Percentiles rank a stretch among this genome's conserved stretches.
phyloP scores from a whole-genome alignment of 1,140 invertebrate species.

The Drosophila serrata region DNA sequence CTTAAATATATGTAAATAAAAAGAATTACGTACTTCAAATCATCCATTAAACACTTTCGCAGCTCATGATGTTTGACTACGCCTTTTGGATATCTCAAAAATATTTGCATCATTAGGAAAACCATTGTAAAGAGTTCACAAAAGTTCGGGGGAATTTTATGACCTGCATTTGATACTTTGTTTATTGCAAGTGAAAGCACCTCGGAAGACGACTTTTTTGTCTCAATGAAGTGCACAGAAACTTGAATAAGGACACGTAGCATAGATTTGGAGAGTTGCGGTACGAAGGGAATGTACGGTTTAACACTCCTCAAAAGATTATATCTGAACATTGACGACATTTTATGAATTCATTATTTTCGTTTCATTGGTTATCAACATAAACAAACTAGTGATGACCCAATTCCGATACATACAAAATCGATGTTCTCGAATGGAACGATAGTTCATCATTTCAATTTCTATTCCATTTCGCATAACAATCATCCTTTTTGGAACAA shows the following conservation, averaged over 20 bases:
- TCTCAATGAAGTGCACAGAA: slow-evolving; percentile 83
- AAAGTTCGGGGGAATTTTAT: slow-evolving; percentile 79
- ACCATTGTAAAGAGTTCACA: slow-evolving; percentile 82
- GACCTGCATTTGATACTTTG: slow-evolving; percentile 78
- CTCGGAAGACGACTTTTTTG: slow-evolving; percentile 76
- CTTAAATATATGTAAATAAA: background rate
- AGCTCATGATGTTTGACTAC: slow-evolving; percentile 77
- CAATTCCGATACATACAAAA: background rate
- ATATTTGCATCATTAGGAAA: slow-evolving; percentile 81
- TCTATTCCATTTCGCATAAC: no score
- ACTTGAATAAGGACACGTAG: slow-evolving; percentile 82
- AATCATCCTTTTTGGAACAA: no score
- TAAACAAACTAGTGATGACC: slow-evolving; percentile 26
- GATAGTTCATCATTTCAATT: no score
- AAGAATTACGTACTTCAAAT: slow-evolving; percentile 64
- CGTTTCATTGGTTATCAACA: background rate
- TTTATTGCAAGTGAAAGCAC: slow-evolving; percentile 80
- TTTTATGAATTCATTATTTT: slow-evolving; percentile 27
- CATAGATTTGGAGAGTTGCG: slow-evolving; percentile 73
- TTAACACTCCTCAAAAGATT: slow-evolving; percentile 62
- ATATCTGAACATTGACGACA: slow-evolving; percentile 68
- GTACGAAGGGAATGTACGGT: slow-evolving; percentile 60
- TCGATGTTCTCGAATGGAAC: slow-evolving; percentile 1
- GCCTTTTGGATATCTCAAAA: slow-evolving; percentile 77
- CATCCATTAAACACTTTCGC: slow-evolving; percentile 70